Evolutionary conservation across 64 coral and sea anemone species (phyloP), one percentile per base, ranked within the genome.

Genomic region (Stylophora pistillata): DNA sequence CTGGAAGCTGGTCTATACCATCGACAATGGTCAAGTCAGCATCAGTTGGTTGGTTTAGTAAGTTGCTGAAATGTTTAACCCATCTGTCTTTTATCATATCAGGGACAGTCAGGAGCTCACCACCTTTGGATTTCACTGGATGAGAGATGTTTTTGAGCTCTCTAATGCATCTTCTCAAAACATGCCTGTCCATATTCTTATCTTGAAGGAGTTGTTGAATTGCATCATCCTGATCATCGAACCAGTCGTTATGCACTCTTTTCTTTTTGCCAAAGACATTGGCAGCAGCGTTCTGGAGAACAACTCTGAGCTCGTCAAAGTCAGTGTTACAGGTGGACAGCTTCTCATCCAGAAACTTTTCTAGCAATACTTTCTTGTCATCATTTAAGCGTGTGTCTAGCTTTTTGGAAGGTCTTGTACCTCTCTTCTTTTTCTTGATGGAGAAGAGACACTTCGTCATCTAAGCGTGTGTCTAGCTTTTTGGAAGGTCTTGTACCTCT

Each of bases 391-490:
- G 37, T 41, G 37, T 41, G 37, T 41, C 37, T 41, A 41, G 37
- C 6, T 41, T 41, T 41, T 41, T 41, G 37, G 37, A 6, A 6
- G 37, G 37, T 41, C 37, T 41, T 41, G 37, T 41, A 41, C 37
- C 37, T 41, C 37, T 41, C 37, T 41, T 41, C 37, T 41, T 41
- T 2, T 41, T 41, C 37, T 41, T 41, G 37, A 41, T 41, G 37
- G 80, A 62, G 81, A 85, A 70, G 60, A n/a, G n/a, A n/a, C n/a
- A n/a, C n/a, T n/a, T 88, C 72, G 29, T 88, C 86, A 88, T 88
- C 59, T 13, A 41, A 41, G 37, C 37, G 37, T 41, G 37, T 41
- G 37, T 41, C 37, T 41, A 41, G 37, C 6, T 41, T 41, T 41
- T 41, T 41, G 37, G 37, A 6, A 6, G 37, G 37, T 41, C 37